These are phyloP conservation scores for Pandemis heparana DNA, from an alignment of 2,888 invertebrate species.

Conservation along the genomic window DNA sequence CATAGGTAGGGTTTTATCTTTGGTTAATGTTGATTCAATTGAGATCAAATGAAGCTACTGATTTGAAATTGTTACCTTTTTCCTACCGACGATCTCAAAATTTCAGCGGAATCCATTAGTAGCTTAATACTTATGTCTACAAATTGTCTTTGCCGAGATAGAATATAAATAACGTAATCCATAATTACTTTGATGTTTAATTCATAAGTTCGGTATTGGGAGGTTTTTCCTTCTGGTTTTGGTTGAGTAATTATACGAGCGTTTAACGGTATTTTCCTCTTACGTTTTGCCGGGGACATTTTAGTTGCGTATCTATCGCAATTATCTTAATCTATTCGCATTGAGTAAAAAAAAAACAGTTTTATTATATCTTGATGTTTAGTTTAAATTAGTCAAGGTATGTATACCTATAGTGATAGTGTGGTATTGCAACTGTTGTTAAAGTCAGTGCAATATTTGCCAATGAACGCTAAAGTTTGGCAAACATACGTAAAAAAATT, in stretches of 20 bases:
- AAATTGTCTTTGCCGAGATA: not conserved
- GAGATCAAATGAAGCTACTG: no score
- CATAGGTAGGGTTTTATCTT: no score
- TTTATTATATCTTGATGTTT: no score
- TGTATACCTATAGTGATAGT: no score
- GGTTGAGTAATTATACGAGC: not conserved
- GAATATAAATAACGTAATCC: constrained; percentile 15
- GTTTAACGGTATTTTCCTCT: constrained; percentile 7
- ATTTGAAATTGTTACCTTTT: no score
- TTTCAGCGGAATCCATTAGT: not conserved
- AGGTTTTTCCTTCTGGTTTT: constrained; percentile 6
- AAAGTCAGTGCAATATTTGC: no score
- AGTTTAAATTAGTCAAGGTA: no score
- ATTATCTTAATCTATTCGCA: not conserved
- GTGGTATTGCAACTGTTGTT: no score
- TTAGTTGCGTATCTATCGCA: not conserved
- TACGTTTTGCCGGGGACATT: not conserved
- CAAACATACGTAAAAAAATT: no score
- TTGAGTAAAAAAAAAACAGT: not conserved
- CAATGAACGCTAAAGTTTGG: no score
- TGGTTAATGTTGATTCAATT: no score
- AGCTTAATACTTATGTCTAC: not conserved
- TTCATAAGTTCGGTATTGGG: not conserved
- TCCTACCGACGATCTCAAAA: not conserved
- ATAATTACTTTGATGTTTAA: not conserved